Percentiles rank a stretch among this genome's conserved stretches.
These are phyloP conservation scores for Nephrocerus scutellatus DNA, from an alignment of 2,888 invertebrate genomes.

Conservation along the genomic window DNA sequence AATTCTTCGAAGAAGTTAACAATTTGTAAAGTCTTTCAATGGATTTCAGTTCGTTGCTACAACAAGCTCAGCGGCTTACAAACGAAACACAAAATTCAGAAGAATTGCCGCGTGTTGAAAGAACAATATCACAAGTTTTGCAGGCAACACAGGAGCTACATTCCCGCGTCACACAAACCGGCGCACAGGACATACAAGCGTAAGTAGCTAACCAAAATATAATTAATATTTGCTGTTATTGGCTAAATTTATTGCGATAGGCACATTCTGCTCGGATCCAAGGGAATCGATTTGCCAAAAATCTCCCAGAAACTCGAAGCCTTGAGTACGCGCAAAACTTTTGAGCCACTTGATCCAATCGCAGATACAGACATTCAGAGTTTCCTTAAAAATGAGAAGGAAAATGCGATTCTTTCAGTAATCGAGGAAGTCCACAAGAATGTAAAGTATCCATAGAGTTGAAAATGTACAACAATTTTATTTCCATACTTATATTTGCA, in stretches of 20 bases:
- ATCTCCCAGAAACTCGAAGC: constrained; percentile 86
- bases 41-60: constrained; percentile 80
- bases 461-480: too few relatives aligned
- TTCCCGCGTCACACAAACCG: constrained; percentile 76
- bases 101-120: constrained; percentile 76
- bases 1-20: constrained; percentile 2
- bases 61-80: constrained; percentile 86
- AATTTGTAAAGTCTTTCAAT: constrained; percentile 27
- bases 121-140: constrained; percentile 83
- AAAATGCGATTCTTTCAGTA: constrained; percentile 85
- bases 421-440: constrained; percentile 84
- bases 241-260: constrained; percentile 50
- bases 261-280: constrained; percentile 81
- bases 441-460: too few relatives aligned
- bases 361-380: constrained; percentile 86
- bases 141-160: constrained; percentile 87
- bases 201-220: constrained; percentile 23
- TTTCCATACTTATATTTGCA: constrained; percentile 35
- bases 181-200: constrained; percentile 88
- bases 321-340: constrained; percentile 76
- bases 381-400: constrained; percentile 85
- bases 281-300: constrained; percentile 89
- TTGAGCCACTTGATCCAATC: constrained; percentile 83
- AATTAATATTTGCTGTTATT: not conserved
- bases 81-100: constrained; percentile 81